phyloP scores from a whole-genome alignment of 2,888 invertebrate species.

The Linnaemya tessellans region DNA sequence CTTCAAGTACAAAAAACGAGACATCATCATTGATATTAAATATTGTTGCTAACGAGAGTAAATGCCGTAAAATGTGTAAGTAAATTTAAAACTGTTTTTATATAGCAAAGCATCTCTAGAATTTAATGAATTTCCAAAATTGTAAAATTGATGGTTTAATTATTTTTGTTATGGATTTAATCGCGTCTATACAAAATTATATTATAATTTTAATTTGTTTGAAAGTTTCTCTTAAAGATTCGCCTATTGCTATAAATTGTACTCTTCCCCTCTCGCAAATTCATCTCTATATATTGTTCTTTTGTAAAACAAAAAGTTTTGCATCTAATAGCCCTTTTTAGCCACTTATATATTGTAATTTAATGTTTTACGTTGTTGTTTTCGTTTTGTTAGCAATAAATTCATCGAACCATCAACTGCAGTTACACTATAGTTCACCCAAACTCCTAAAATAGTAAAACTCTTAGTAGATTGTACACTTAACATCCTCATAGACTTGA shows the following conservation, averaged over 20 bases:
- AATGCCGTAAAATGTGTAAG: too few relatives aligned
- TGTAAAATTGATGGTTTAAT: too few relatives aligned
- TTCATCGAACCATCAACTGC: constrained; percentile 80
- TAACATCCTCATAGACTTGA: constrained; percentile 59
- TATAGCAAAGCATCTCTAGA: too few relatives aligned
- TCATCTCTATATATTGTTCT: constrained; percentile 1
- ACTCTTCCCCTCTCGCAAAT: background rate
- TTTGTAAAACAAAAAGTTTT: constrained; percentile 54
- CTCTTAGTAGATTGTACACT: constrained; percentile 35
- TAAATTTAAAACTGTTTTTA: too few relatives aligned
- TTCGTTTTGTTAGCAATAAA: constrained; percentile 78
- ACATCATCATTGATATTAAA: constrained; percentile 49
- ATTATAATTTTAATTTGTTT: background rate
- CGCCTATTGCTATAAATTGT: background rate
- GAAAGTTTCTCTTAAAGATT: constrained; percentile 15
- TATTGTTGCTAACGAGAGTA: constrained; percentile 7
- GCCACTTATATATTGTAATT: constrained; percentile 68
- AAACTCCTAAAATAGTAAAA: constrained; percentile 36
- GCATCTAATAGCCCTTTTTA: constrained; percentile 62
- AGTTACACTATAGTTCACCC: constrained; percentile 50
- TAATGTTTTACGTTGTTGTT: constrained; percentile 70
- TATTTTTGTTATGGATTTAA: background rate
- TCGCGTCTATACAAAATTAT: background rate
- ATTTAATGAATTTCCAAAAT: too few relatives aligned
- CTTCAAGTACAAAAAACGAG: constrained; percentile 27